Conservation (phyloP, 2,113 vertebrate genomes). For the Vidua macroura region DNA sequence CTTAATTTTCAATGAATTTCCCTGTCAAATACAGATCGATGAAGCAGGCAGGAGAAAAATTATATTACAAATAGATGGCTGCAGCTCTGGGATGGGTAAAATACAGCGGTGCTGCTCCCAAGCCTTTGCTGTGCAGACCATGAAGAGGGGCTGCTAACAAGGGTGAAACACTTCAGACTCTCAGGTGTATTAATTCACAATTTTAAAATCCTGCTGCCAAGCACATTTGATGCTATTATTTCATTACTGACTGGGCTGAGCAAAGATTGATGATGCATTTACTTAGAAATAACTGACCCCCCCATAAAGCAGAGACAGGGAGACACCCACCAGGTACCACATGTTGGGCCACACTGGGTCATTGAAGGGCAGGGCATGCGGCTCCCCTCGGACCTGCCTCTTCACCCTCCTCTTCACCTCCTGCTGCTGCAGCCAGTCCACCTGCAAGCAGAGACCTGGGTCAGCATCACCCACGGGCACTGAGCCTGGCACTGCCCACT, state of each 20-base stretch:
- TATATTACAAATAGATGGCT: background rate
- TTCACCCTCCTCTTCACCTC: constrained; percentile 86
- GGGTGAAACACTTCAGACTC: background rate
- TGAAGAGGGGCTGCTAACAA: background rate
- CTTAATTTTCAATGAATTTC: constrained; percentile 43
- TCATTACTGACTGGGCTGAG: background rate
- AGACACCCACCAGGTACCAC: constrained; percentile 92
- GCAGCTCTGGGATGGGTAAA: background rate
- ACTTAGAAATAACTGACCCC: background rate
- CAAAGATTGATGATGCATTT: background rate
- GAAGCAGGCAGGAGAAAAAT: constrained; percentile 13
- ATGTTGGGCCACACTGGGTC: constrained; percentile 93
- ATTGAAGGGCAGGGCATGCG: constrained; percentile 77
- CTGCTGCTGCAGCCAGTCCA: constrained; percentile 89
- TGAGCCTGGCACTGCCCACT: background rate
- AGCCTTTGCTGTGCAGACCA: background rate
- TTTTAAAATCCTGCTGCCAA: background rate
- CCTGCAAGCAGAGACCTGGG: constrained; percentile 63
- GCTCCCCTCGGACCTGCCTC: constrained; percentile 72
- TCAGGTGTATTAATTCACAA: background rate
- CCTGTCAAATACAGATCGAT: background rate
- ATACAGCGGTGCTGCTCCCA: background rate
- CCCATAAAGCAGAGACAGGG: background rate
- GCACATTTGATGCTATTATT: background rate
- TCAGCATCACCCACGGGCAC: background rate